Conservation (phyloP, 2,888 invertebrate genomes). For the Cosmorhoe ocellata region DNA sequence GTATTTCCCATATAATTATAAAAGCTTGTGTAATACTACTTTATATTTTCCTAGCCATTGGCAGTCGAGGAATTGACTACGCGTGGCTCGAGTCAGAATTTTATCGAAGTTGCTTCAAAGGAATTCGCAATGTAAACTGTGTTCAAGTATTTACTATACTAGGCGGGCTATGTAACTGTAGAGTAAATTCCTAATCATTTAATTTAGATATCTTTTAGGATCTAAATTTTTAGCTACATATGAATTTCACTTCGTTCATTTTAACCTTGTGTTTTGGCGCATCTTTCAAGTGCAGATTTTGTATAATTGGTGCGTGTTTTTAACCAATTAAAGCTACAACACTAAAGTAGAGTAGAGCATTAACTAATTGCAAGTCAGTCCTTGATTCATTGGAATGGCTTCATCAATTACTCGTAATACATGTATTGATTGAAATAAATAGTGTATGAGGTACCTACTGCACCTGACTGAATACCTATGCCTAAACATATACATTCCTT, state of each 20-base stretch:
- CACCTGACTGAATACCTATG: no score
- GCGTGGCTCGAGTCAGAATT: conserved; percentile 16
- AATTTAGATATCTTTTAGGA: background rate
- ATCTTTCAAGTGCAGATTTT: no score
- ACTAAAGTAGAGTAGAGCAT: conserved; percentile 11
- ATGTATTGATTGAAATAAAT: background rate
- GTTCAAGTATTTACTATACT: conserved; percentile 16
- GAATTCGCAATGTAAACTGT: conserved; percentile 20
- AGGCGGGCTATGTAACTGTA: conserved; percentile 1
- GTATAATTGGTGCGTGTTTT: no score
- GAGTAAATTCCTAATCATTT: conserved; percentile 11
- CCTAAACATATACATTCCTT: no score
- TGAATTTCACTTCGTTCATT: no score
- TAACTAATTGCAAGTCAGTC: conserved; percentile 34
- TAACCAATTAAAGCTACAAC: background rate
- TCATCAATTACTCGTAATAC: conserved; percentile 35
- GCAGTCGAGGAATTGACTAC: conserved; percentile 15
- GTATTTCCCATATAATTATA: no score
- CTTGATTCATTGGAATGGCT: conserved; percentile 36
- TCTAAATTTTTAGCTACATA: no score
- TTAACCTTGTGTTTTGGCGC: no score
- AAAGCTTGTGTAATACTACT: no score
- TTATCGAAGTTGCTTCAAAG: conserved; percentile 17
- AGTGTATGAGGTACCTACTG: no score
- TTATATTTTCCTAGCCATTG: conserved; percentile 16